A percentile compares a stretch with the other conserved stretches of the same genome.
Evolutionary conservation across 2,113 vertebrate species (phyloP).

Genomic region (Menura novaehollandiae): DNA sequence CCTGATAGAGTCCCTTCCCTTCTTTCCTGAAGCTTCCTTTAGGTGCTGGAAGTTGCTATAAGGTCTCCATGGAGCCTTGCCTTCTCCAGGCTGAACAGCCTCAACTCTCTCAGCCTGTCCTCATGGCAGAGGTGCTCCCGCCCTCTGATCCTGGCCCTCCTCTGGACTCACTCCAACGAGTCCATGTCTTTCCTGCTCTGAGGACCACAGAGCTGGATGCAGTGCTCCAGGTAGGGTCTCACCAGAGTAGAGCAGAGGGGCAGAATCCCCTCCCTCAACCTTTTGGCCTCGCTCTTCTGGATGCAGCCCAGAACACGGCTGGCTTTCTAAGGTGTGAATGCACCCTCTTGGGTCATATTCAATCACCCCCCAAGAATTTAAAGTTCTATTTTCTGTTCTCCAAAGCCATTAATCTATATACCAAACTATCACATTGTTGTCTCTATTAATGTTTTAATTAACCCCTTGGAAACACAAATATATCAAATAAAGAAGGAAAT

Average conservation of each 20-base stretch:
- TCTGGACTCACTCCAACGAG: accelerated
- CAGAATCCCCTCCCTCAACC: neutral
- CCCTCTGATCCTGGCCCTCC: no score
- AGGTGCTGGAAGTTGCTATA: neutral
- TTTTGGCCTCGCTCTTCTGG: accelerated
- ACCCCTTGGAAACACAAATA: neutral
- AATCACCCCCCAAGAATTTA: neutral
- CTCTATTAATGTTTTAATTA: neutral
- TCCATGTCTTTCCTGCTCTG: neutral
- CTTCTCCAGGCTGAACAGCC: neutral
- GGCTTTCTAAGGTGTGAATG: neutral
- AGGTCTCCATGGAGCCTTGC: neutral
- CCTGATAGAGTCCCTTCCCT: neutral
- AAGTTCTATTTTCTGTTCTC: neutral
- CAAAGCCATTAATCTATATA: neutral
- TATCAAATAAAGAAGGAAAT: neutral
- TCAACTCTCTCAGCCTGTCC: neutral
- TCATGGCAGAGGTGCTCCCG: neutral
- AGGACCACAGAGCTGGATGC: neutral
- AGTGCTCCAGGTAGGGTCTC: neutral
- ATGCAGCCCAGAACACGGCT: neutral
- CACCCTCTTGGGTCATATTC: neutral
- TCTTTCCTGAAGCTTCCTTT: neutral
- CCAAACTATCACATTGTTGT: neutral
- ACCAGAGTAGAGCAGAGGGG: neutral